Conservation (phyloP, 30 jellyfish, hydroid and myxozoan species). For the Hydractinia echinata region DNA sequence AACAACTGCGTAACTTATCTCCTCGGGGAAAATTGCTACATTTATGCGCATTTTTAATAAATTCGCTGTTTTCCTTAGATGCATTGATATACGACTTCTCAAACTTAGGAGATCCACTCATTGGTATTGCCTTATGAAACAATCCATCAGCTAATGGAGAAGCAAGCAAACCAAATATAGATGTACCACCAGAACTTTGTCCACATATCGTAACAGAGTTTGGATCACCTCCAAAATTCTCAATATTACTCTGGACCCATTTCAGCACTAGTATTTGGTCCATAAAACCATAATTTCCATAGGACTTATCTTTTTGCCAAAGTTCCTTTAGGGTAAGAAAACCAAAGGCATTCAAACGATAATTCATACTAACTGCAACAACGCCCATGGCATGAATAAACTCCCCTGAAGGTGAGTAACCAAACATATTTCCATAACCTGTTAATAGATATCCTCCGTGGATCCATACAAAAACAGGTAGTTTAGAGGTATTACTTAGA, state of each 20-base stretch:
- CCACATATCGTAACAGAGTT: conserved; percentile 54
- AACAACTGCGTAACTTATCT: conserved; percentile 25
- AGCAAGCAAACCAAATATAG: conserved; percentile 32
- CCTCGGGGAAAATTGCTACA: conserved; percentile 8
- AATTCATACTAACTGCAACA: conserved; percentile 53
- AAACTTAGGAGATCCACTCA: conserved; percentile 53
- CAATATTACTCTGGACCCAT: conserved; percentile 60
- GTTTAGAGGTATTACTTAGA: background rate
- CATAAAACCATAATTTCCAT: conserved; percentile 73
- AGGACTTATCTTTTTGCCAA: conserved; percentile 20
- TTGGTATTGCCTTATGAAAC: conserved; percentile 48
- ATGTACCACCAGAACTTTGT: conserved; percentile 63
- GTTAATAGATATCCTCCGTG: conserved; percentile 53
- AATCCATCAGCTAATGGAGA: conserved; percentile 61
- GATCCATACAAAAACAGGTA: conserved; percentile 59
- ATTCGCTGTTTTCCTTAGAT: conserved; percentile 3
- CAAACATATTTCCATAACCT: conserved; percentile 41
- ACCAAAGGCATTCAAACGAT: conserved; percentile 66
- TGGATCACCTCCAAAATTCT: conserved; percentile 70
- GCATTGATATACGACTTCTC: conserved; percentile 11
- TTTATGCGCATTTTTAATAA: conserved; percentile 25
- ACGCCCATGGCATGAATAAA: conserved; percentile 44
- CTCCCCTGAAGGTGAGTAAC: conserved; percentile 20
- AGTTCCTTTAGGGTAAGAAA: conserved; percentile 37
- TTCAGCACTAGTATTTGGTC: conserved; percentile 64